Conservation (phyloP, 2,113 vertebrate species). For the Chinchilla lanigera region DNA sequence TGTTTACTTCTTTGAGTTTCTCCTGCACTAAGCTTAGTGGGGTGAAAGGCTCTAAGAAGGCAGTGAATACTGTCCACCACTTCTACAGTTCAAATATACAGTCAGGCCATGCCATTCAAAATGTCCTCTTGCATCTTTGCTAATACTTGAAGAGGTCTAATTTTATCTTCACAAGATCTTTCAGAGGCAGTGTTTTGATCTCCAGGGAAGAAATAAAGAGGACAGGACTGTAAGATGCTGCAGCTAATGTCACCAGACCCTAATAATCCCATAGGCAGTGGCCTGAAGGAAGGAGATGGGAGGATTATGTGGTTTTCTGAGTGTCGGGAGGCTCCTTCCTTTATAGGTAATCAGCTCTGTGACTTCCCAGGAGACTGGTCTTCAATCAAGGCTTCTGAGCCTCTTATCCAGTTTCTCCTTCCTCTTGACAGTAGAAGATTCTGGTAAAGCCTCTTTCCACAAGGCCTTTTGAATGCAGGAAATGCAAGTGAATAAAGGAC, state of each 20-base stretch:
- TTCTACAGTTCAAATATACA: neutral
- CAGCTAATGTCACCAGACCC: neutral
- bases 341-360: neutral
- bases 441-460: neutral
- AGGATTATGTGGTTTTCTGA: neutral
- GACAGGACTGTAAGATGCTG: accelerated
- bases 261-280: too few relatives aligned
- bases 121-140: neutral
- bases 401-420: neutral
- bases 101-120: neutral
- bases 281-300: too few relatives aligned
- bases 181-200: neutral
- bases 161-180: neutral
- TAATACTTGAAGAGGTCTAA: neutral
- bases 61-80: neutral
- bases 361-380: neutral
- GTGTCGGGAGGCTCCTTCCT: neutral
- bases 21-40: neutral
- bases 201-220: neutral
- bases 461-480: neutral
- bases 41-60: neutral
- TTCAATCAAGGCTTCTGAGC: neutral
- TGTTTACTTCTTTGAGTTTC: too few relatives aligned
- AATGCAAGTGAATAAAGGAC: neutral
- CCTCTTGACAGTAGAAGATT: accelerated